Conservation (phyloP, 1,140 invertebrate genomes). For the Coboldia fuscipes region DNA sequence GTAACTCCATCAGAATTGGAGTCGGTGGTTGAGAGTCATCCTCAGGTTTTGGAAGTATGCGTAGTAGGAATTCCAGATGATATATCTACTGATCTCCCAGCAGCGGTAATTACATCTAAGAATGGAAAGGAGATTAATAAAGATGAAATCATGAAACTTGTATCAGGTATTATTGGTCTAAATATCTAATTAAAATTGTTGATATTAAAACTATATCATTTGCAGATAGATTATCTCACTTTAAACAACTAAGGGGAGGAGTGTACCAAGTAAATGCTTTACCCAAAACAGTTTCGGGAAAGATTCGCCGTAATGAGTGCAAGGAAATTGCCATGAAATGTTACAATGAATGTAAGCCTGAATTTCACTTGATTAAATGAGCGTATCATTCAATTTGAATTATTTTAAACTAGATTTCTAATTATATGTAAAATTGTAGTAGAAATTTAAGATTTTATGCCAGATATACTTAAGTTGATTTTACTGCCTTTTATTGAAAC, state of each 20-base stretch:
- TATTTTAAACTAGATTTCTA: too few relatives aligned
- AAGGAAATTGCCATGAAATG: not conserved
- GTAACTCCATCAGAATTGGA: slow-evolving; percentile 19
- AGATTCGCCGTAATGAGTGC: not conserved
- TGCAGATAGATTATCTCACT: not conserved
- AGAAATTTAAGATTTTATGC: too few relatives aligned
- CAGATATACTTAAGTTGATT: too few relatives aligned
- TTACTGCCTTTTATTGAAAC: too few relatives aligned
- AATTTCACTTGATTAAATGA: too few relatives aligned
- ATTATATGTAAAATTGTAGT: too few relatives aligned
- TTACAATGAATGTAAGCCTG: too few relatives aligned
- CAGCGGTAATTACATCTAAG: not conserved
- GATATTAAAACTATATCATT: not conserved
- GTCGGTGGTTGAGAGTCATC: not conserved
- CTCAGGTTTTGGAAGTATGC: not conserved
- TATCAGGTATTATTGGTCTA: not conserved
- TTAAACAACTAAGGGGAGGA: not conserved
- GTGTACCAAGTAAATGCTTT: not conserved
- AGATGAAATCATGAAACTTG: not conserved
- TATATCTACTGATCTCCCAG: not conserved
- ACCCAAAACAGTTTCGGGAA: not conserved
- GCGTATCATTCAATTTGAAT: too few relatives aligned
- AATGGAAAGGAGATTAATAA: not conserved
- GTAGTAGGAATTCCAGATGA: not conserved
- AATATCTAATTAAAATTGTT: not conserved